Conservation (phyloP, 1,140 invertebrate genomes). For the Drosophila tsacasi region DNA sequence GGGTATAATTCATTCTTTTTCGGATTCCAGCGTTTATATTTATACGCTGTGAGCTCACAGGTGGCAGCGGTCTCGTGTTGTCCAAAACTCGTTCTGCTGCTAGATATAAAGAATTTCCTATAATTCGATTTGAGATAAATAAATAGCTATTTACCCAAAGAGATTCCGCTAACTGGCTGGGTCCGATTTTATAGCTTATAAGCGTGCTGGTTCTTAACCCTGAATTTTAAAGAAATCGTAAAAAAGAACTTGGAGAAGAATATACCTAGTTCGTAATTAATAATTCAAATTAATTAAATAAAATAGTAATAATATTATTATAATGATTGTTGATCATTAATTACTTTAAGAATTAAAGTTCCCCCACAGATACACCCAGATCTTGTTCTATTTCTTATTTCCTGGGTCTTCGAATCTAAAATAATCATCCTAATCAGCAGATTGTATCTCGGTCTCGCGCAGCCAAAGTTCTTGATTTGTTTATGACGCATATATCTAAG, state of each 20-base stretch:
- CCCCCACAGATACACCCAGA: neutral
- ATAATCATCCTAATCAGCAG: neutral
- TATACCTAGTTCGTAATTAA: neutral
- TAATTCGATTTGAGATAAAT: slow-evolving; percentile 36
- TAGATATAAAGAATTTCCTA: slow-evolving; percentile 29
- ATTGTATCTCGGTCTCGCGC: neutral
- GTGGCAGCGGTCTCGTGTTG: slow-evolving; percentile 17
- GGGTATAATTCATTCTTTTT: slow-evolving; percentile 21
- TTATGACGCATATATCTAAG: slow-evolving; percentile 24
- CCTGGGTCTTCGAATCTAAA: neutral
- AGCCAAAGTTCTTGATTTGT: slow-evolving; percentile 13
- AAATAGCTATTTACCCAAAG: slow-evolving; percentile 2
- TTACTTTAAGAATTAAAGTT: neutral
- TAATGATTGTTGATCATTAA: neutral
- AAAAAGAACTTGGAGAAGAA: neutral
- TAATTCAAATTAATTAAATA: neutral
- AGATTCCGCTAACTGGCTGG: slow-evolving; percentile 7
- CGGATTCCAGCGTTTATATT: slow-evolving; percentile 18
- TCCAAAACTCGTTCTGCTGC: slow-evolving; percentile 40
- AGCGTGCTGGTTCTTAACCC: slow-evolving; percentile 1
- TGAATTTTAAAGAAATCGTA: neutral
- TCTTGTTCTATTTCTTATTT: neutral
- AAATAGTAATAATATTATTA: neutral
- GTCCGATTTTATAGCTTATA: neutral
- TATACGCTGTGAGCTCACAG: slow-evolving; percentile 38